phyloP scores from a whole-genome alignment of 1,140 invertebrate species.

The Micrasema minimum region DNA sequence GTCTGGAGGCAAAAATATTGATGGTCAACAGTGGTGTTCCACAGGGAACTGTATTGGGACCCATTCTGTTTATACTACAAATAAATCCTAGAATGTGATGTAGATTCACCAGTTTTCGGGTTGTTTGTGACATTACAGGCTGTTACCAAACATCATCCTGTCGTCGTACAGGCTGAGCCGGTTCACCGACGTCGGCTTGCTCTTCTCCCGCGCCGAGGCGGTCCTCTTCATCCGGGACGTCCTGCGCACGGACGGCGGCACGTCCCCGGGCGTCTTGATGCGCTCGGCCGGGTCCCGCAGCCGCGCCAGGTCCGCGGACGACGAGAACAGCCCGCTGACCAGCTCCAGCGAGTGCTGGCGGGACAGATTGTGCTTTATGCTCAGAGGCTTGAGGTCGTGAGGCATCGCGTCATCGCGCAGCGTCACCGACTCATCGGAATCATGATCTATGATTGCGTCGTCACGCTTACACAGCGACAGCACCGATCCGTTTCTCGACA shows the following conservation, averaged over 20 bases:
- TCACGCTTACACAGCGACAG: constrained; percentile 43
- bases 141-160: constrained; percentile 79
- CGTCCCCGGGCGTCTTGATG: constrained; percentile 84
- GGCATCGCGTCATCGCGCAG: constrained; percentile 27
- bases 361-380: constrained; percentile 58
- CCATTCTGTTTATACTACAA: no score
- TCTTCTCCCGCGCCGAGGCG: constrained; percentile 59
- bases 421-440: constrained; percentile 26
- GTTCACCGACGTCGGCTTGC: constrained; percentile 60
- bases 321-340: constrained; percentile 75
- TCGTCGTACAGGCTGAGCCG: constrained; percentile 88
- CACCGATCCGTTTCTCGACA: constrained; percentile 22
- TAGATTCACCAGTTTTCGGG: no score
- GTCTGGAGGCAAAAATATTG: no score
- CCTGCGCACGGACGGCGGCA: constrained; percentile 77
- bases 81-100: no score
- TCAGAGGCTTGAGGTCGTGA: constrained; percentile 42
- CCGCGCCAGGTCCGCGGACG: constrained; percentile 68
- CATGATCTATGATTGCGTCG: constrained; percentile 37
- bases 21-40: no score
- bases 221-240: constrained; percentile 58
- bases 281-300: constrained; percentile 78
- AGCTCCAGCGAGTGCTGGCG: constrained; percentile 75
- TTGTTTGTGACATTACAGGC: constrained; percentile 59
- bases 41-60: no score